Evolutionary conservation across 2,888 invertebrate genomes (phyloP).

Genomic region (Ennomos erosarius): DNA sequence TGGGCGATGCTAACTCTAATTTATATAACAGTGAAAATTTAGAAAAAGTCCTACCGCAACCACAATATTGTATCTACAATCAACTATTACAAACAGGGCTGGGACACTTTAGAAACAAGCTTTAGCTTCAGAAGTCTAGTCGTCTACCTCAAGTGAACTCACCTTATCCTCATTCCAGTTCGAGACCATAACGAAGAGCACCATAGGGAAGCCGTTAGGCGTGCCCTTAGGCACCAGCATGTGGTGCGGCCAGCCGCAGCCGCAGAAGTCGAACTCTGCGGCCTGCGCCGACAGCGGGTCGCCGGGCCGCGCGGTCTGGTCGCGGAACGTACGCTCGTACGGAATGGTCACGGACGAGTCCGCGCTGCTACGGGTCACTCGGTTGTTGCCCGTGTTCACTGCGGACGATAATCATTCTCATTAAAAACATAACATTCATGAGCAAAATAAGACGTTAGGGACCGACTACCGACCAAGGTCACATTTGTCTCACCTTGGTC

Average conservation of each 20-base stretch:
- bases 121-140: too few relatives aligned
- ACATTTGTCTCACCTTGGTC: too few relatives aligned
- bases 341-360: conserved; percentile 94
- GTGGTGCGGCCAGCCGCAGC: conserved; percentile 95
- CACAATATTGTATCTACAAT: too few relatives aligned
- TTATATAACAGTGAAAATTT: too few relatives aligned
- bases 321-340: conserved; percentile 92
- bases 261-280: conserved; percentile 91
- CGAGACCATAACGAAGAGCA: conserved; percentile 92
- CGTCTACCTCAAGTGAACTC: conserved; percentile 39
- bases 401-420: conserved; percentile 29
- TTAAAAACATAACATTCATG: too few relatives aligned
- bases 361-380: conserved; percentile 86
- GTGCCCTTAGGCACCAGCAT: conserved; percentile 91
- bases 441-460: too few relatives aligned
- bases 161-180: conserved; percentile 89
- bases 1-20: too few relatives aligned
- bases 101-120: too few relatives aligned
- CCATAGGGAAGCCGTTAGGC: conserved; percentile 86
- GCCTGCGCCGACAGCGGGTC: conserved; percentile 77
- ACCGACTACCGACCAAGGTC: too few relatives aligned
- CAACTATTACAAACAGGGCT: too few relatives aligned
- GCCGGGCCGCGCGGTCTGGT: conserved; percentile 86
- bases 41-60: too few relatives aligned
- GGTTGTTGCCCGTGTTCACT: conserved; percentile 89